Percentiles rank a stretch among this genome's conserved stretches.
Conservation (phyloP, 2,888 invertebrate genomes). For the Lasioglossum marginatum region DNA sequence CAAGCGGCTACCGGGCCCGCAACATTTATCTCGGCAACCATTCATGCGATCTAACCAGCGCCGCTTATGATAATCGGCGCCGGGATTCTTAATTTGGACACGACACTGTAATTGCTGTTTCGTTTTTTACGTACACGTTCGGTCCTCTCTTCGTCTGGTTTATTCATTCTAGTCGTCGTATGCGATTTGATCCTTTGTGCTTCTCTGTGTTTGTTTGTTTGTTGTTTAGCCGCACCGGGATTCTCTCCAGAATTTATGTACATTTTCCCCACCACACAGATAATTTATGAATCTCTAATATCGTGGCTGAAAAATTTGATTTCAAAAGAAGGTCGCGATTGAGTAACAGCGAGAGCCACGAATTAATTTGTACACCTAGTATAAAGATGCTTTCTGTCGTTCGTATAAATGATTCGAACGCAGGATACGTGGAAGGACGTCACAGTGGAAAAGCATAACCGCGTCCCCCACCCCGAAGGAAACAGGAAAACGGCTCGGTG, state of each 20-base stretch:
- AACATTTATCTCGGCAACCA: background rate
- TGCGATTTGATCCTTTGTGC: background rate
- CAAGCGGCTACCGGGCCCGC: background rate
- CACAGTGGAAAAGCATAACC: background rate
- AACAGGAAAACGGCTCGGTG: slow-evolving; percentile 14
- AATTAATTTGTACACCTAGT: background rate
- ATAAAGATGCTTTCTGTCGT: background rate
- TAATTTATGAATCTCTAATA: too few relatives aligned
- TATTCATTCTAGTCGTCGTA: background rate
- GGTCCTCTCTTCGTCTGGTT: background rate
- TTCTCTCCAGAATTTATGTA: too few relatives aligned
- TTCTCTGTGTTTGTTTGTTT: too few relatives aligned
- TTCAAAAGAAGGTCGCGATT: too few relatives aligned
- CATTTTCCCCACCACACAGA: too few relatives aligned
- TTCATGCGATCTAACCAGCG: background rate
- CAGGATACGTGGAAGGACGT: background rate
- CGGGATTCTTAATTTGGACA: background rate
- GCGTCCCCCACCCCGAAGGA: background rate
- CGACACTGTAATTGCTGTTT: background rate
- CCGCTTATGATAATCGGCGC: background rate
- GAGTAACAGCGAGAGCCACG: too few relatives aligned
- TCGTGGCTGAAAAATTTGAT: too few relatives aligned
- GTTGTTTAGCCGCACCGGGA: too few relatives aligned
- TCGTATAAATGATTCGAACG: background rate
- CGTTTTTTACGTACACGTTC: background rate